phyloP scores from a whole-genome alignment of 2,888 invertebrate species.

The Lasioglossum pauxillum region DNA sequence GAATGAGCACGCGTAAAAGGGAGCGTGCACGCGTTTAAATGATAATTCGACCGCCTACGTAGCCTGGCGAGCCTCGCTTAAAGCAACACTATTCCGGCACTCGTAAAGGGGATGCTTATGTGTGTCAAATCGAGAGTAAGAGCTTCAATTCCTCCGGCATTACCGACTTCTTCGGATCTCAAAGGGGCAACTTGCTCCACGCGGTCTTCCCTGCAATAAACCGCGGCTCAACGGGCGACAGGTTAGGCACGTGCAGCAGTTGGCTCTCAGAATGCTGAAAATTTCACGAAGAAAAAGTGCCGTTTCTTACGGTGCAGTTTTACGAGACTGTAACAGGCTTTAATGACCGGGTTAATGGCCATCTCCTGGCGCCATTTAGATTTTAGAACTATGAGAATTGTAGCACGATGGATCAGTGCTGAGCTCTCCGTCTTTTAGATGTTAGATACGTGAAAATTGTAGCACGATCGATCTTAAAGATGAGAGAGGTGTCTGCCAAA shows the following conservation, averaged over 20 bases:
- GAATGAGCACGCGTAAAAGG: neutral
- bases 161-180: neutral
- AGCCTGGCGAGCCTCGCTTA: neutral
- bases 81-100: neutral
- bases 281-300: conserved; percentile 31
- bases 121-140: neutral
- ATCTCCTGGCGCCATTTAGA: neutral
- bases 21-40: neutral
- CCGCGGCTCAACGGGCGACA: neutral
- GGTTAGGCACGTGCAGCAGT: neutral
- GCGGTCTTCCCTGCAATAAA: neutral
- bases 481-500: neutral
- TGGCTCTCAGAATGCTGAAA: conserved; percentile 16
- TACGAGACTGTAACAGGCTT: neutral
- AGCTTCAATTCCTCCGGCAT: neutral
- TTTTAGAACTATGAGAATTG: neutral
- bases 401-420: neutral
- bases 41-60: neutral
- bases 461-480: neutral
- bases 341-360: neutral
- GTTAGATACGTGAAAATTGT: neutral
- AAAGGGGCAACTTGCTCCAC: neutral
- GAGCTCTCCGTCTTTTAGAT: too few relatives aligned
- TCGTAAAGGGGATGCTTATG: conserved; percentile 6
- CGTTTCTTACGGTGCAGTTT: neutral